A percentile compares a stretch with the other conserved stretches of the same genome.
These are phyloP conservation scores for Lampris megalopsis DNA, from an alignment of 2,113 vertebrate genomes.

Conservation along the genomic window DNA sequence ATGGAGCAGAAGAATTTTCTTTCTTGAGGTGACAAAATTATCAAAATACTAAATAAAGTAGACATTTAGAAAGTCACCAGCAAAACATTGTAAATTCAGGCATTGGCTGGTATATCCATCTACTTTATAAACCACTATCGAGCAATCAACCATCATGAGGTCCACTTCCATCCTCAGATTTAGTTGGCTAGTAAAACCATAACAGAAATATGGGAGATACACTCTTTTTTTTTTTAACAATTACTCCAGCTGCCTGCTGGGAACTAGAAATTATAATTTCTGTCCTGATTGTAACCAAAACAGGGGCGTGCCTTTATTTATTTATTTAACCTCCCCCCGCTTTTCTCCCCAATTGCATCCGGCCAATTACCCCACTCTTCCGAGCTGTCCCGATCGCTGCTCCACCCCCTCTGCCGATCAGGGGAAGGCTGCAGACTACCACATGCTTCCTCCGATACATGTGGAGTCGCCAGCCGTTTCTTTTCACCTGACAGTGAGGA, in stretches of 20 bases:
- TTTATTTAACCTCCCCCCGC: too few species aligned
- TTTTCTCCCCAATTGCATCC: too few species aligned
- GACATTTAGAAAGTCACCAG: constrained; percentile 33
- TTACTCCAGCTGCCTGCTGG: not conserved
- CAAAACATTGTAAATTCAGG: constrained; percentile 40
- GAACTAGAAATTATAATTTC: not conserved
- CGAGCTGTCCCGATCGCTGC: too few species aligned
- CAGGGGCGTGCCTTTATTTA: not conserved
- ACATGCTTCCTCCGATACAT: too few species aligned
- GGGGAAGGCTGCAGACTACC: too few species aligned
- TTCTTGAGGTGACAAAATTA: constrained; percentile 12
- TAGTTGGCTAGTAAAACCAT: constrained; percentile 5
- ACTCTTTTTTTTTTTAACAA: not conserved
- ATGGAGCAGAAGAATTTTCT: not conserved
- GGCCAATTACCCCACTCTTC: too few species aligned
- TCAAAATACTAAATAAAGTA: not conserved
- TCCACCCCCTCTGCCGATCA: too few species aligned
- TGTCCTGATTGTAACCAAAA: not conserved
- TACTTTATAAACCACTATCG: constrained; percentile 5
- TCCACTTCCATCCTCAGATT: not conserved
- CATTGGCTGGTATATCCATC: not conserved
- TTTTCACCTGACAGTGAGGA: too few species aligned
- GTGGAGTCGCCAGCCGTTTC: too few species aligned
- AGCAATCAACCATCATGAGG: not conserved
- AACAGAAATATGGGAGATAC: not conserved